phyloP scores from a whole-genome alignment of 1,140 invertebrate species.

The Lordiphosa stackelbergi region DNA sequence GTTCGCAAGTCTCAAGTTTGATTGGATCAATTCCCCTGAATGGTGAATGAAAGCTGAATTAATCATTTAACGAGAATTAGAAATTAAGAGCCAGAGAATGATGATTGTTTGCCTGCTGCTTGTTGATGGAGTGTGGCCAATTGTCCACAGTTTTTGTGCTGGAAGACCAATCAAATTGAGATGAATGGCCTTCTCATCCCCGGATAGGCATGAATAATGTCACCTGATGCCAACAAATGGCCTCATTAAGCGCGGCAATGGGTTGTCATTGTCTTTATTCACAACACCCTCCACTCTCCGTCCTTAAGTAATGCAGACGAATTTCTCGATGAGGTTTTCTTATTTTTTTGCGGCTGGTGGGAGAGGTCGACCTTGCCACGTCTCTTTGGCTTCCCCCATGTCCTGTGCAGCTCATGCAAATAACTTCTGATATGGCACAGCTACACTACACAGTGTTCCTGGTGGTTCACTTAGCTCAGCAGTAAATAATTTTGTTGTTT shows the following conservation, averaged over 20 bases:
- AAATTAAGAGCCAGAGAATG: constrained; percentile 20
- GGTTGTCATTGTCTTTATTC: too few relatives aligned
- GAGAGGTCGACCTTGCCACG: neutral
- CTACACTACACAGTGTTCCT: neutral
- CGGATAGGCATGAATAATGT: constrained; percentile 1
- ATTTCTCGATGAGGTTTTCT: too few relatives aligned
- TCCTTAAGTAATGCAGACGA: too few relatives aligned
- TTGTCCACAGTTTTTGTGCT: constrained; percentile 6
- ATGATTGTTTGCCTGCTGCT: constrained; percentile 1
- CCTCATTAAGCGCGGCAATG: neutral
- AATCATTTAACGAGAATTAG: constrained; percentile 34
- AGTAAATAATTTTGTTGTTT: constrained; percentile 3
- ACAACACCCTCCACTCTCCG: too few relatives aligned
- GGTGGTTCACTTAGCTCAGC: constrained; percentile 4
- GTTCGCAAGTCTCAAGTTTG: constrained; percentile 39
- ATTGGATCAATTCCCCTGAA: constrained; percentile 32
- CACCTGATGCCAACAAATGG: constrained; percentile 4
- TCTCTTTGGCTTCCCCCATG: neutral
- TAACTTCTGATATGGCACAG: constrained; percentile 12
- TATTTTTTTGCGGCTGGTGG: neutral
- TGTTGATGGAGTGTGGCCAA: constrained; percentile 10
- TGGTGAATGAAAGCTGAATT: constrained; percentile 17
- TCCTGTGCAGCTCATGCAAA: constrained; percentile 13
- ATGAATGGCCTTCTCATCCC: too few relatives aligned
- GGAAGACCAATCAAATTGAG: neutral